Evolutionary conservation across 2,888 invertebrate genomes (phyloP), one percentile per base, ranked within the genome.

Genomic region (Scrobipalpa atriplicella): DNA sequence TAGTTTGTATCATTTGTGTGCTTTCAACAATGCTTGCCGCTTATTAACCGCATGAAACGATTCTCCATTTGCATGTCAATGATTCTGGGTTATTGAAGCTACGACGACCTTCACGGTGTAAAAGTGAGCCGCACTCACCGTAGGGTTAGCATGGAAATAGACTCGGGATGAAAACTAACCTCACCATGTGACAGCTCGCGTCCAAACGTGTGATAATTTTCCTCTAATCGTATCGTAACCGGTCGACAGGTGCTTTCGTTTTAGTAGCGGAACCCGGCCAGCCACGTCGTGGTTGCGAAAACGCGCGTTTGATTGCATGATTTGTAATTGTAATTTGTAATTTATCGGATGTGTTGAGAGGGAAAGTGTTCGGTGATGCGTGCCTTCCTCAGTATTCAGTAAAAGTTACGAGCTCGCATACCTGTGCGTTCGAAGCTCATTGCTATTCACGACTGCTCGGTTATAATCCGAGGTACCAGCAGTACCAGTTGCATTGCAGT

Each of bases 311-410:
- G 73, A 75, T 77, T 81, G 54, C 68, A 66, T 43, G 61, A 77
- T 76, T 77, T 78, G 77, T 80, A 79, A 80, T 78, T 75, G 78
- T 77, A 80, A 83, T 82, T 78, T 60, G 65, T 65, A 47, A 69
- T 67, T 73, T 73, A 76, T 78, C 80, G 82, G 84, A 82, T 87
- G 80, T 81, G 79, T 77, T 75, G 83, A 88, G 84, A 90, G 89
- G 87, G 92, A 92, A 92, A 92, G 91, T 89, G 83, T 76, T 80
- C 85, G 78, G 73, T 83, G 78, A 83, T 86, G 74, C 87, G 85
- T 78, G 77, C 79, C 80, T 88, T 86, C 88, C 89, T 83, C 75
- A 74, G 75, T 72, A 67, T 73, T 52, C 64, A 64, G 67, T 67
- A 67, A 67, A 67, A 67, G 67, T 65, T 21, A 75, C 72, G 16